These are phyloP conservation scores for Petrolisthes manimaculis DNA, from an alignment of 2,888 invertebrate genomes.

Conservation along the genomic window DNA sequence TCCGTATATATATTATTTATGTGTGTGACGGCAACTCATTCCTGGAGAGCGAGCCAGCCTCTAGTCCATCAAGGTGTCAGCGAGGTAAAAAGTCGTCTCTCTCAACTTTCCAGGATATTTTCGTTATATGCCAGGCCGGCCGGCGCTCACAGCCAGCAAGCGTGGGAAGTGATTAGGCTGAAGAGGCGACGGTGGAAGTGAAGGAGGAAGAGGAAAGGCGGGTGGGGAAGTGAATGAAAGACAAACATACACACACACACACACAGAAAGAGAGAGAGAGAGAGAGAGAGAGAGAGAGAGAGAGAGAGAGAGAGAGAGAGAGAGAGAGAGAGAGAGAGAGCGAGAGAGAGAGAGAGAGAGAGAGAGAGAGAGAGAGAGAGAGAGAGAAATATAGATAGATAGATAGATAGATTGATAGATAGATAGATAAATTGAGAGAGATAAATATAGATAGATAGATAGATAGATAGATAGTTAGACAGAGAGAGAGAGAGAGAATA, in stretches of 20 bases:
- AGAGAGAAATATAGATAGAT: too few relatives aligned
- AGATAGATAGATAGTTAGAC: too few relatives aligned
- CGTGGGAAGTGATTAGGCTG: too few relatives aligned
- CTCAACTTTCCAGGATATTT: constrained; percentile 4
- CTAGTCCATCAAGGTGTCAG: constrained; percentile 18
- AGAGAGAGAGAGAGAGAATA: too few relatives aligned
- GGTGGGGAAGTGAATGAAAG: neutral
- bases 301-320: neutral
- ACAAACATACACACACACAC: neutral
- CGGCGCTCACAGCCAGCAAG: too few relatives aligned
- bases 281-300: constrained; percentile 1
- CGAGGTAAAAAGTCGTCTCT: constrained; percentile 4
- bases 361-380: too few relatives aligned
- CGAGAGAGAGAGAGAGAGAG: too few relatives aligned
- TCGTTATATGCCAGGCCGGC: constrained; percentile 3
- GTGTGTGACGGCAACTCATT: neutral
- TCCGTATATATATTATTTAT: too few relatives aligned
- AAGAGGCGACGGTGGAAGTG: neutral
- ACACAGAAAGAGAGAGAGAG: neutral
- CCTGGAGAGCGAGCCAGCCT: neutral
- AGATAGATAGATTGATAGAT: too few relatives aligned
- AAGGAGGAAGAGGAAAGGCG: neutral
- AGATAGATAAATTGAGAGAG: too few relatives aligned
- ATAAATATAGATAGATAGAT: too few relatives aligned
- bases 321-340: neutral